Percentiles rank a stretch among this genome's conserved stretches.
These are phyloP conservation scores for Lichenostomus cassidix DNA, from an alignment of 2,113 vertebrate genomes.

Conservation along the genomic window DNA sequence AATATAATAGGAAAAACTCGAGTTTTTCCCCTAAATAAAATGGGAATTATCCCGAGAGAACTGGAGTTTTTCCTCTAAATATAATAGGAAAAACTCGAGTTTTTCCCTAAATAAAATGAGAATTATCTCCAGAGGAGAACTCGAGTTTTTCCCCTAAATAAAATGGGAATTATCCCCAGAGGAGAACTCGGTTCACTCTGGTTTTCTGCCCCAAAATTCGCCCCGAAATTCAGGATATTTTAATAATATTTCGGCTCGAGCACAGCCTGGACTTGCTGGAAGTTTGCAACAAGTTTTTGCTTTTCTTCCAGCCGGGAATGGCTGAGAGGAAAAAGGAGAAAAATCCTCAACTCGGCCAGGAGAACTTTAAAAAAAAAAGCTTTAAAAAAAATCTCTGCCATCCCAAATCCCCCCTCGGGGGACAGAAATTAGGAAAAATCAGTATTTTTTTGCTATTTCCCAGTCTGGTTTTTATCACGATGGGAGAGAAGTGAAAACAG, in stretches of 20 bases:
- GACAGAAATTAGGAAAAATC: neutral
- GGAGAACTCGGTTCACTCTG: neutral
- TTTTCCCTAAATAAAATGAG: neutral
- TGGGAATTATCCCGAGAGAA: too few species aligned
- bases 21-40: too few species aligned
- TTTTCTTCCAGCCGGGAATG: neutral
- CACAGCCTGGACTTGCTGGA: neutral
- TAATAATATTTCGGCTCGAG: accelerated
- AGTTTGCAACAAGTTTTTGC: neutral
- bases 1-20: too few species aligned
- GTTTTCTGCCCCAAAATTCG: neutral
- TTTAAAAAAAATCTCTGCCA: accelerated
- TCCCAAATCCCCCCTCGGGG: neutral
- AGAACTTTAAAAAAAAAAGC: neutral
- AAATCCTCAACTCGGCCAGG: neutral
- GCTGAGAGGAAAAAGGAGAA: neutral
- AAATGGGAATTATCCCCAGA: neutral
- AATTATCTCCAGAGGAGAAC: neutral
- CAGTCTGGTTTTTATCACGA: too few species aligned
- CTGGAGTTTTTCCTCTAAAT: too few species aligned
- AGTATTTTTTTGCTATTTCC: too few species aligned
- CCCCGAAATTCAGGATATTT: neutral
- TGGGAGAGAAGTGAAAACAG: neutral
- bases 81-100: too few species aligned
- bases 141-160: neutral